Evolutionary conservation across 2,888 invertebrate genomes (phyloP).

Genomic region (Orthosia gothica): DNA sequence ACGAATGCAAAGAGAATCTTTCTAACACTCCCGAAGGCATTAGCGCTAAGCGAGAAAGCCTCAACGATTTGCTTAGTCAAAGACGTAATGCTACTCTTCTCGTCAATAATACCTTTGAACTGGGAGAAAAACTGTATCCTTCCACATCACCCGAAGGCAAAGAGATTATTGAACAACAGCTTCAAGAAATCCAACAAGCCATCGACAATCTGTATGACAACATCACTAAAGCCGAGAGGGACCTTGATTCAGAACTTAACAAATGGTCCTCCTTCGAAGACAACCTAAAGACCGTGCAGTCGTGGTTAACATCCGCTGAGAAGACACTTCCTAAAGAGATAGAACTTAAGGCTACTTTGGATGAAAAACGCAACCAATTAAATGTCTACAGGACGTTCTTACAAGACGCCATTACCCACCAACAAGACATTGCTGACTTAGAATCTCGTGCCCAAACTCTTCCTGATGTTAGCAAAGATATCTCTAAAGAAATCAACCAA

Average conservation of each 20-base stretch:
- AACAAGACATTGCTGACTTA: conserved; percentile 96
- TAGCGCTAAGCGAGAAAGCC: conserved; percentile 93
- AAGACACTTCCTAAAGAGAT: conserved; percentile 95
- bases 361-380: conserved; percentile 97
- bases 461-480: conserved; percentile 95
- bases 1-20: conserved; percentile 92
- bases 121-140: conserved; percentile 97
- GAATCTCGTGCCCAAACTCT: conserved; percentile 95
- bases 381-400: conserved; percentile 96
- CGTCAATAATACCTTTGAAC: conserved; percentile 96
- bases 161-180: conserved; percentile 95
- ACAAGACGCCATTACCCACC: conserved; percentile 96
- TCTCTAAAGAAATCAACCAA: conserved; percentile 93
- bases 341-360: conserved; percentile 96
- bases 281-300: conserved; percentile 94
- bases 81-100: conserved; percentile 94
- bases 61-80: conserved; percentile 94
- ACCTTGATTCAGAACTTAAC: conserved; percentile 95
- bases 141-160: conserved; percentile 97
- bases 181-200: conserved; percentile 96
- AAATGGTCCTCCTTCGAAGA: conserved; percentile 98
- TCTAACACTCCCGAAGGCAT: conserved; percentile 94
- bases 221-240: conserved; percentile 94
- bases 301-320: conserved; percentile 95
- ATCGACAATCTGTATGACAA: conserved; percentile 96